Evolutionary conservation across 1,140 invertebrate genomes (phyloP), one percentile per base, ranked within the genome.

Genomic region (Asobara japonica): DNA sequence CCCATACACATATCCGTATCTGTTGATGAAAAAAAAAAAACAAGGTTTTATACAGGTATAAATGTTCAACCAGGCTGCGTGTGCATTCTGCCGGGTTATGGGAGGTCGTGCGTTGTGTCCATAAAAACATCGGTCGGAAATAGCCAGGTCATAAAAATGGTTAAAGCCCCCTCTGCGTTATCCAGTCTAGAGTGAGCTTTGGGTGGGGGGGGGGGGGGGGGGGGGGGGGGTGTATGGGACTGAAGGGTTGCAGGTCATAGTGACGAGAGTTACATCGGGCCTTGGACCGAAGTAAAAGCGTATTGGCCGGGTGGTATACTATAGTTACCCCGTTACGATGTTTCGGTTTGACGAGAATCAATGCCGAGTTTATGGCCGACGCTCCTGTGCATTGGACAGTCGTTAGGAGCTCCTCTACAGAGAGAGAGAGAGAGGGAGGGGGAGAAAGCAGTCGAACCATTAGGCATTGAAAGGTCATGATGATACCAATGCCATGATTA

Each of bases 51-150:
- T 56, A 56, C 51, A 56, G 51, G 20, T 25, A 56, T 25, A 56
- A 56, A 18, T 56, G 51, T 36, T 31, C 11, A 33, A 62, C 51
- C 25, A 22, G 4, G 36, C 16, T 33, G 51, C 51, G 51, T 56
- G 51, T 27, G 27, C 36, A 36, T 69, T 69, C 56, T 30, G 18
- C 16, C 5, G 61, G 27, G 61, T 30, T 66, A 66, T 30, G 25
- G 60, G 25, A 62, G 60, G 60, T 56, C 51, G 51, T 56, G 51
- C 36, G 48, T 70, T 36, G 29, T 65, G 22, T 48, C 56, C 69
- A 71, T 71, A 71, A 71, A 71, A 71, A 71, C 51, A 56, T 56
- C 18, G 16, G 31, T 29, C 27, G 60, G 31, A 71, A 71, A 71
- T 41, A 48, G 69, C 60, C 22, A 30, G 48, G 69, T 38, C 62